phyloP scores from a whole-genome alignment of 2,888 invertebrate species.

The Aleiodes testaceus region DNA sequence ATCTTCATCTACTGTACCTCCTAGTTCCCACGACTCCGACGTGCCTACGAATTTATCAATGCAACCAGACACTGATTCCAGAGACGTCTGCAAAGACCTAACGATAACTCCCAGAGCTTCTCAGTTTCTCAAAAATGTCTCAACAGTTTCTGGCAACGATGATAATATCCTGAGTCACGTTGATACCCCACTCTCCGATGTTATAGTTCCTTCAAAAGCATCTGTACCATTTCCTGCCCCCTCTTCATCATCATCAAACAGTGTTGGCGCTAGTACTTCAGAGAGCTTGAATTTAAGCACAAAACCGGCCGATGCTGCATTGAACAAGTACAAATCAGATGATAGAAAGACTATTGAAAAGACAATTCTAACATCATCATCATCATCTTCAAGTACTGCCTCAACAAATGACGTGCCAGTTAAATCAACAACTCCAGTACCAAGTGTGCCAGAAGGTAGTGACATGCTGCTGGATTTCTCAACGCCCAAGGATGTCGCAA shows the following conservation, averaged over 20 bases:
- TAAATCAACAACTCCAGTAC: slow-evolving; percentile 46
- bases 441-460: slow-evolving; percentile 75
- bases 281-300: slow-evolving; percentile 73
- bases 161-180: slow-evolving; percentile 31
- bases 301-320: slow-evolving; percentile 72
- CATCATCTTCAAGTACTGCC: slow-evolving; percentile 30
- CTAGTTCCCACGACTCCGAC: slow-evolving; percentile 59
- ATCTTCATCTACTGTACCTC: slow-evolving; percentile 41
- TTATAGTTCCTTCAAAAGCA: slow-evolving; percentile 49
- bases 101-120: slow-evolving; percentile 41
- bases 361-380: slow-evolving; percentile 48
- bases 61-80: slow-evolving; percentile 57
- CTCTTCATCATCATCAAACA: slow-evolving; percentile 40
- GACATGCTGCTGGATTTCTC: slow-evolving; percentile 82
- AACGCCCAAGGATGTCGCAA: slow-evolving; percentile 75
- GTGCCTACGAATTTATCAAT: slow-evolving; percentile 69
- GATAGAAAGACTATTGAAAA: slow-evolving; percentile 49
- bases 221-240: slow-evolving; percentile 49
- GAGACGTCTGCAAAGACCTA: slow-evolving; percentile 62
- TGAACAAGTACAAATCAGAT: slow-evolving; percentile 66
- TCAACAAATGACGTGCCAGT: slow-evolving; percentile 44
- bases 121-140: slow-evolving; percentile 58
- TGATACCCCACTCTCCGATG: slow-evolving; percentile 40
- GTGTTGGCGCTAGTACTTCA: slow-evolving; percentile 54
- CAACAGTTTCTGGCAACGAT: not conserved